Evolutionary conservation across 2,113 vertebrate species (phyloP), one percentile per base, ranked within the genome.

Genomic region (Pelusios castaneus): DNA sequence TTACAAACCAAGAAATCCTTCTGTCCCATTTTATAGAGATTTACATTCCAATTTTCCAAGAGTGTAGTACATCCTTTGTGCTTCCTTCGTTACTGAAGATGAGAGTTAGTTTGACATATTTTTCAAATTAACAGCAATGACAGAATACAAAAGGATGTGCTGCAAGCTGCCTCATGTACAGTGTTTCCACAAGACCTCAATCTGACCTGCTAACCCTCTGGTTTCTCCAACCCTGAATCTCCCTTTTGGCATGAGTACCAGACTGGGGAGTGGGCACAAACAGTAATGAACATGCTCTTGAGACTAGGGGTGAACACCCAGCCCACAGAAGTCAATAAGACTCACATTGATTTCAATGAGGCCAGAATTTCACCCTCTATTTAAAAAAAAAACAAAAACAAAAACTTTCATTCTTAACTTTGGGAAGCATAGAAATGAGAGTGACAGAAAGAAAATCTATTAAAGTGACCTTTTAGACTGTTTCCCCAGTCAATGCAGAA

Each of bases 131-230:
- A 79, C 43, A 47, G 52, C 41, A 38, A 34, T 34, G 73, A 54
- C 3, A 22, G 0, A 41, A 38, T 38, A 6, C 21, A 8, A 10
- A 60, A 54, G 34, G 45, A 25, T 17, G 45, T 25, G 45, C 81
- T 38, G 27, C 9, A 29, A n/a, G 45, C 67, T 22, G 47, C n/a
- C 45, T 45, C 29, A 22, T n/a, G 24, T 19, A 63, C 11, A 0
- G 21, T 49, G 56, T 60, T 73, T 34, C 21, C 45, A 12, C 14
- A 5, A 55, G 38, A 70, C 60, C 24, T 38, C 82, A 52, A 14
- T 63, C 47, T 31, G 17, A 52, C 51, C 12, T 21, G 2, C 3
- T 29, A 81, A 21, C 31, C 0, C 0, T 24, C 38, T 43, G 14
- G 0, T 41, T 84, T 52, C n/a, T 78, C 34, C 7, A 77, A 38